Evolutionary conservation across 2,797 vertebrate genomes (phyloP), one percentile per base, ranked within the genome.

Genomic region (Sylvilagus floridanus): DNA sequence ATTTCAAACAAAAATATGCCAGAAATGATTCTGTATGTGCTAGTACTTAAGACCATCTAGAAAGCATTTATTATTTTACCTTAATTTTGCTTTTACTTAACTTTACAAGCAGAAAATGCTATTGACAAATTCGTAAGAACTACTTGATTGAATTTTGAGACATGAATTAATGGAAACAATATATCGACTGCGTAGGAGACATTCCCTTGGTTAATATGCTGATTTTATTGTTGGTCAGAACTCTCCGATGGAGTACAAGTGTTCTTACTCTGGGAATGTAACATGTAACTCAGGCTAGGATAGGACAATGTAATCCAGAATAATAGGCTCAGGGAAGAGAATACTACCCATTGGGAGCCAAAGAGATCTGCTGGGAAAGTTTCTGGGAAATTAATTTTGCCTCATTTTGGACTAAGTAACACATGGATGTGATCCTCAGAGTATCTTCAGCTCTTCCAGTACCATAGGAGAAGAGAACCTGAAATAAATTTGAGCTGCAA

Each of bases 1-100:
- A 78, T 28, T 84, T 87, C 76, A 96, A 95, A 96, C 28, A 78
- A 1, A 14, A 82, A 91, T 90, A 81, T 96, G 90, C 26, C 47
- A 89, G 90, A 17, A 87, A 76, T 73, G 78, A 68, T 19, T 22
- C 37, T 71, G 0, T 95, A 47, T 81, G 8, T 52, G 1, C 83
- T 90, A 90, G 94, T 71, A 37, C 0, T 75, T 81, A 47, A n/a
- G 30, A 4, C 6, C 0, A 37, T 84, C 97, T 93, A 50, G 78
- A 94, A 93, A 71, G 22, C 5, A 65, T 76, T 72, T 72, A 30
- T 73, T 91, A 37, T 87, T 77, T 95, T 79, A 30, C 57, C 30
- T 57, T 84, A 28, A 57, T 75, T 84, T 71, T 72, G 7, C 52
- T 84, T 26, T 90, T 88, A 92, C 81, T 95, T 69, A 19, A 82